Percentiles rank a stretch among this genome's conserved stretches.
These are phyloP conservation scores for Mus musculus DNA, from an alignment of 2,113 vertebrate genomes.

Conservation along the genomic window GRCm39 chr17:14679501-14680000, in stretches of 20 bases:
- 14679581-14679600: not conserved
- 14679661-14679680: not conserved
- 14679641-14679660: not conserved
- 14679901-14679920: too few species aligned
- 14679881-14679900: not conserved
- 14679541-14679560: not conserved
- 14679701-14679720: not conserved
- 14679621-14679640: not conserved
- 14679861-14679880: not conserved
- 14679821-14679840: not conserved
- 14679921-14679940: not conserved
- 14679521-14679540: not conserved
- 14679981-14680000: not conserved
- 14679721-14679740: not conserved
- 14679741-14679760: not conserved
- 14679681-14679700: not conserved
- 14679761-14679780: not conserved
- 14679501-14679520: not conserved
- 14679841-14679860: not conserved
- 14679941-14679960: not conserved
- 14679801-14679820: too few species aligned
- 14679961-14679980: rapidly evolving
- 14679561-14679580: not conserved
- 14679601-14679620: not conserved
- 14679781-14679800: not conserved